A percentile compares a stretch with the other conserved stretches of the same genome.
Conservation (phyloP, 1,140 invertebrate species). For the Drosophila takahashii region DNA sequence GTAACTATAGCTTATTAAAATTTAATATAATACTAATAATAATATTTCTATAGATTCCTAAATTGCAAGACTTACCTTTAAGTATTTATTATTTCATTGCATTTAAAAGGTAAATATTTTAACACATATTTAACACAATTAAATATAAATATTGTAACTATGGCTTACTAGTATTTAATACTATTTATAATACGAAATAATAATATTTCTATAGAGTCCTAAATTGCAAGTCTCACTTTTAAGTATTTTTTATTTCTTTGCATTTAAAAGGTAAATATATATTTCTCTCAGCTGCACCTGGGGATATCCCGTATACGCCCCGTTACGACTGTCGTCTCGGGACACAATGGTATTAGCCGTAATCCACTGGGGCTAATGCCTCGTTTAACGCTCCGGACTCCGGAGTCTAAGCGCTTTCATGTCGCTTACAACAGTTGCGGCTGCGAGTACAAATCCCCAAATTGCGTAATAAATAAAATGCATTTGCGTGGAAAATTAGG, state of each 20-base stretch:
- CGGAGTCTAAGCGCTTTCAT: constrained; percentile 39
- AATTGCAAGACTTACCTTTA: too few relatives aligned
- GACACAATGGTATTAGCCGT: constrained; percentile 16
- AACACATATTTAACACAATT: too few relatives aligned
- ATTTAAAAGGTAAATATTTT: background rate
- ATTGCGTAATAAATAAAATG: constrained; percentile 77
- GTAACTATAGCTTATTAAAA: too few relatives aligned
- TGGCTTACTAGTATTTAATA: too few relatives aligned
- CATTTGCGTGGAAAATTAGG: constrained; percentile 75
- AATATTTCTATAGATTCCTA: too few relatives aligned
- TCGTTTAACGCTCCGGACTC: constrained; percentile 39
- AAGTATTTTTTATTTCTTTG: background rate
- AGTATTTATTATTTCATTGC: background rate
- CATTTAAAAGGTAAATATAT: background rate
- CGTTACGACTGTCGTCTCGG: constrained; percentile 5
- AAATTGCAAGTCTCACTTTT: too few relatives aligned
- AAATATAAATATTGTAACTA: too few relatives aligned
- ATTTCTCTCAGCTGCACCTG: constrained; percentile 1
- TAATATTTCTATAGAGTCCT: too few relatives aligned
- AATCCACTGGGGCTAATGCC: constrained; percentile 48
- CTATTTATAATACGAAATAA: too few relatives aligned
- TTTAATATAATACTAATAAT: too few relatives aligned
- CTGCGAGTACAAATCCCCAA: constrained; percentile 54
- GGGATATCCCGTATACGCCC: constrained; percentile 24
- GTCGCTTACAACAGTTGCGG: constrained; percentile 37